Base-by-base conservation (phyloP, 2,888 invertebrate genomes). In the Troilus luridus region DNA sequence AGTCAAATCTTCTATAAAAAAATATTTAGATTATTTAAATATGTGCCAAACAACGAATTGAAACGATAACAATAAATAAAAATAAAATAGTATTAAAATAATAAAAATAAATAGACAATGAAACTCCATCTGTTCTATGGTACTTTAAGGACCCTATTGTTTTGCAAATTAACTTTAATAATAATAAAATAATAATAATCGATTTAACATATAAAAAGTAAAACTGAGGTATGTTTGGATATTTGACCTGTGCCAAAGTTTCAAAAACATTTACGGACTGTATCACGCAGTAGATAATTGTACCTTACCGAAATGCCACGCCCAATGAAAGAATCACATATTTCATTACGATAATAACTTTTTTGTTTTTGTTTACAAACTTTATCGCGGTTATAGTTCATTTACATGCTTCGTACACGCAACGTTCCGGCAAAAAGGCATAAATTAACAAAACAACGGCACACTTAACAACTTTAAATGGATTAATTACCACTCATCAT, bases 281-380 rank as follows among this genome's bases (percentile, higher is more conserved):
- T 24, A 67, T 67, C 67, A 67, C 67, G 67, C 67, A 67, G 67
- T 0, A 24, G 67, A 67, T 67, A 67, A 67, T 67, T 67, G 67
- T 24, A 24, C 24, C 67, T 27, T 67, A 24, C 2, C 67, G 67
- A 24, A 67, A 67, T 67, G 24, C 24, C 67, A 12, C 12, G 12
- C 5, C 67, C 6, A 67, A 27, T 27, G 24, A 67, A 67, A 67
- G 24, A 67, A 67, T 7, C 11, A 67, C 24, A 67, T 67, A 67
- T 67, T 67, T 67, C 67, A 67, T 67, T 67, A 67, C 24, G 67
- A 67, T 67, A 67, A 67, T 67, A 27, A 67, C 67, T 67, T 67
- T 14, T 67, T 7, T n/a, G 11, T 67, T 67, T 67, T 67, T 67
- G 67, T 67, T 67, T 24, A 67, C 67, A 67, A 67, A 67, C 67